A percentile compares a stretch with the other conserved stretches of the same genome.
Evolutionary conservation across 2,113 vertebrate species (phyloP).

Genomic region (Dryoscopus gambensis): DNA sequence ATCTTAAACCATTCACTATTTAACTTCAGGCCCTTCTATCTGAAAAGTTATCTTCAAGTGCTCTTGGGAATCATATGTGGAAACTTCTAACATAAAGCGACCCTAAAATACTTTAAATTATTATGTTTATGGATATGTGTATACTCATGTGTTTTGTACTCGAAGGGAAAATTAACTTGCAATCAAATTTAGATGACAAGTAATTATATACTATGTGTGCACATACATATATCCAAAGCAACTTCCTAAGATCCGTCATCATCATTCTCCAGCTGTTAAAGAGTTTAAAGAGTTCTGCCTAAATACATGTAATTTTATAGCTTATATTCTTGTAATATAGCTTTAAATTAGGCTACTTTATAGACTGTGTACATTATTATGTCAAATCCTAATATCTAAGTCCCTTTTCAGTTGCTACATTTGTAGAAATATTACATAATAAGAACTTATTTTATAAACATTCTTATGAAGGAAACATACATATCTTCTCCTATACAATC

Average conservation of each 20-base stretch:
- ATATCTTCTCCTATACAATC: neutral
- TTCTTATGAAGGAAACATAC: neutral
- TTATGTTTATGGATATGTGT: neutral
- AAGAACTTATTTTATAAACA: neutral
- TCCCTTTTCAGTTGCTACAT: neutral
- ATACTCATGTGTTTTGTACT: neutral
- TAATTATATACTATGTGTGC: neutral
- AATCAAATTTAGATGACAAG: neutral
- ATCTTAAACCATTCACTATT: neutral
- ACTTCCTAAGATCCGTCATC: neutral
- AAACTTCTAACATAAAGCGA: neutral
- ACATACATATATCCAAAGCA: neutral
- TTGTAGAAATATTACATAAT: neutral
- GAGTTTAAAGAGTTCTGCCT: neutral
- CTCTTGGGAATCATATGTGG: neutral
- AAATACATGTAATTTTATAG: neutral
- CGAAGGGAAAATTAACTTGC: neutral
- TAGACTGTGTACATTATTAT: neutral
- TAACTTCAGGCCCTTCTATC: neutral
- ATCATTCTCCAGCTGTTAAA: neutral
- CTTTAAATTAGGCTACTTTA: neutral
- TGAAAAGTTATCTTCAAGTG: neutral
- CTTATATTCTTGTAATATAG: neutral
- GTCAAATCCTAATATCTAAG: neutral
- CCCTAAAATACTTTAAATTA: neutral